Conservation (phyloP, 2,888 invertebrate species). For the Acleris sparsana region DNA sequence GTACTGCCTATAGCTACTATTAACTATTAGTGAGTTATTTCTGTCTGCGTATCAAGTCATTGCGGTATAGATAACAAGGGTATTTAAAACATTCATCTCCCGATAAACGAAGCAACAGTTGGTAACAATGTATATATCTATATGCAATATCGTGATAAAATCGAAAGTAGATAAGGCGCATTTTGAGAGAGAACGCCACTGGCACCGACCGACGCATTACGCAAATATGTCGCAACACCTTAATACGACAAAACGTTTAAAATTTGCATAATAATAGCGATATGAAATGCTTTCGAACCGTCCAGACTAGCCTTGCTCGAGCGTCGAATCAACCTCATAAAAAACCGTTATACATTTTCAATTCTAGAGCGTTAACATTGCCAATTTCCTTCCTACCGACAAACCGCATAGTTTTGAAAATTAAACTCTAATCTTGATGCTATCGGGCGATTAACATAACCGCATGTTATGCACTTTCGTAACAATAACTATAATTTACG, state of each 20-base stretch:
- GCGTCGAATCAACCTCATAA: constrained; percentile 16
- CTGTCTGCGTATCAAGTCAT: background rate
- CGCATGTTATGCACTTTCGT: constrained; percentile 16
- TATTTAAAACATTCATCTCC: constrained; percentile 13
- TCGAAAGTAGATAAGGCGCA: constrained; percentile 30
- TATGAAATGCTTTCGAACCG: constrained; percentile 20
- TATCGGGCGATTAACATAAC: constrained; percentile 14
- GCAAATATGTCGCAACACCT: constrained; percentile 15
- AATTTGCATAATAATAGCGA: constrained; percentile 28
- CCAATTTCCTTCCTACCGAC: constrained; percentile 1
- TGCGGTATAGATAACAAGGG: constrained; percentile 12
- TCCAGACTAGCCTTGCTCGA: constrained; percentile 5
- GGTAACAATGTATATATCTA: background rate
- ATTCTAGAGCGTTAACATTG: constrained; percentile 16
- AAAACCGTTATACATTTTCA: constrained; percentile 20
- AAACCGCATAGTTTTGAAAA: constrained; percentile 5
- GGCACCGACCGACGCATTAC: constrained; percentile 21
- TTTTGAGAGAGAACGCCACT: constrained; percentile 22
- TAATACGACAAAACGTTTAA: constrained; percentile 11
- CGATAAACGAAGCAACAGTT: constrained; percentile 19
- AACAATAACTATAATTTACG: constrained; percentile 11
- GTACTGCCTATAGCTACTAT: too few species aligned
- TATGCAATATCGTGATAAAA: constrained; percentile 18
- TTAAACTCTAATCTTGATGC: constrained; percentile 24
- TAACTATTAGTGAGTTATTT: too few species aligned